Conservation (phyloP, 2,888 invertebrate genomes). For the Hirtodrosophila duncani region DNA sequence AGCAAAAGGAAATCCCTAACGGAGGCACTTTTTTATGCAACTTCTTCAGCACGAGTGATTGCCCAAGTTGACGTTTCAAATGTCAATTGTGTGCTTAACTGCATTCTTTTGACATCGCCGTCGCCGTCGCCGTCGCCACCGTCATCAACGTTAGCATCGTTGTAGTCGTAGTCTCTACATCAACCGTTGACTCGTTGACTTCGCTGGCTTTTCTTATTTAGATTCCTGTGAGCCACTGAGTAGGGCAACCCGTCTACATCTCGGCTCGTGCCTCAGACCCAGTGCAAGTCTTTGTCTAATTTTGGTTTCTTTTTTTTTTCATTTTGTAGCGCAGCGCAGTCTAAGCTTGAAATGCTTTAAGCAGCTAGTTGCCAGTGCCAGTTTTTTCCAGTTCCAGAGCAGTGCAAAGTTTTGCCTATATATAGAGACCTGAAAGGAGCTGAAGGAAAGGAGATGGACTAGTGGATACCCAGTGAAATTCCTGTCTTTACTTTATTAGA, state of each 20-base stretch:
- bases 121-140: slow-evolving; percentile 17
- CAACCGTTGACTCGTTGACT: too few species aligned
- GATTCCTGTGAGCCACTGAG: slow-evolving; percentile 21
- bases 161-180: slow-evolving; percentile 2
- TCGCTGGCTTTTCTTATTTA: slow-evolving; percentile 57
- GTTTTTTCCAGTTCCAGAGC: too few species aligned
- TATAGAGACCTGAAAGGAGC: too few species aligned
- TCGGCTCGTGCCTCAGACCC: slow-evolving; percentile 2
- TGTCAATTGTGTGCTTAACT: slow-evolving; percentile 76
- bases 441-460: too few species aligned
- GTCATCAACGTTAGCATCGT: neutral
- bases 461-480: too few species aligned
- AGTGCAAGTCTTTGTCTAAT: slow-evolving; percentile 42
- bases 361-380: too few species aligned
- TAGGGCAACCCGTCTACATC: slow-evolving; percentile 42
- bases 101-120: slow-evolving; percentile 63
- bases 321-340: slow-evolving; percentile 39
- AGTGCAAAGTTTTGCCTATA: too few species aligned
- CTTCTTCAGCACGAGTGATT: slow-evolving; percentile 71
- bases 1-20: slow-evolving; percentile 53
- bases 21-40: slow-evolving; percentile 72
- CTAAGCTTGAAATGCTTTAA: slow-evolving; percentile 5
- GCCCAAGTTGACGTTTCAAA: slow-evolving; percentile 74
- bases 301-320: slow-evolving; percentile 60
- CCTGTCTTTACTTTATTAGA: too few species aligned